Evolutionary conservation across 2,797 vertebrate genomes (phyloP), one percentile per base, ranked within the genome.

Genomic region (Prunella strophiata): DNA sequence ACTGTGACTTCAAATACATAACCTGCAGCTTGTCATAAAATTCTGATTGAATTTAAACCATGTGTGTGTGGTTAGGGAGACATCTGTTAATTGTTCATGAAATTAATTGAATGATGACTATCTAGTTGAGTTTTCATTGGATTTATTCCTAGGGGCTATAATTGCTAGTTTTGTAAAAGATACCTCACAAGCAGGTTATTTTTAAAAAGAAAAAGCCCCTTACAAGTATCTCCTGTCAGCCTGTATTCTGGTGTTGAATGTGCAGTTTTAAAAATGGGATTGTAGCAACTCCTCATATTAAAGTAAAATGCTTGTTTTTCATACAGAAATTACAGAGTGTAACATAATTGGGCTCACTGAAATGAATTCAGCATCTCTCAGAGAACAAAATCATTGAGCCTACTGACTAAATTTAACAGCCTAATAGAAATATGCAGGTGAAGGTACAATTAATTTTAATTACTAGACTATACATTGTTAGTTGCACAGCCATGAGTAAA

Each of bases 381-480:
- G 91, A 97, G 97, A 97, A 85, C 95, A 95, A 96, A 97, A 96
- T 96, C 97, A 93, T 94, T 96, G 97, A 98, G 98, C 97, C 95
- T 97, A 91, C 95, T 54, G 96, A 97, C 97, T 94, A 96, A 97
- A 98, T 97, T 96, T 97, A 98, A 97, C 97, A 96, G 97, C 97
- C 97, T 98, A 97, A 97, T 98, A 98, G 98, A 97, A 98, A 98
- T 98, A 98, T 98, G 97, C 98, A 98, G 98, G 98, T 98, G 98
- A 98, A 98, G 97, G 97, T 98, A 98, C 98, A 98, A 99, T 99
- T 99, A 98, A 99, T 99, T 99, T 98, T 99, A 98, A 99, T 99
- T 99, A 99, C 98, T 96, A 89, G 97, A 96, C 97, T 98, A 96
- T 97, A 97, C 97, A 98, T 98, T 98, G 98, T 98, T 98, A 98